A percentile compares a stretch with the other conserved stretches of the same genome.
Conservation (phyloP, 2,113 vertebrate genomes). For the Natator depressus region DNA sequence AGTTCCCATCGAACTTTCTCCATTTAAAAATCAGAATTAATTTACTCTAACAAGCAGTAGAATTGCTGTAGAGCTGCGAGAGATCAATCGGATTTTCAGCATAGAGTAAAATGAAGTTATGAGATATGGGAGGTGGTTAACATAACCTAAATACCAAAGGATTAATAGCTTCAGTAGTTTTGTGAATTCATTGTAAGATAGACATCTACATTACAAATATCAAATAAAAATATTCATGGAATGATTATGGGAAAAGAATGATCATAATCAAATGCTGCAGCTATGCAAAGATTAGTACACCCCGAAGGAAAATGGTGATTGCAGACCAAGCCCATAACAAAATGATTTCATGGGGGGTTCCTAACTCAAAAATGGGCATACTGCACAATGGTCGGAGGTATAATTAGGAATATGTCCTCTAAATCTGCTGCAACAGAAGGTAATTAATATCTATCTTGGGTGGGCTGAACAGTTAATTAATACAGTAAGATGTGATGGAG, state of each 20-base stretch:
- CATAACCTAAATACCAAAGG: slow-evolving; percentile 31
- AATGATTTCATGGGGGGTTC: background rate
- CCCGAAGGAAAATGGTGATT: background rate
- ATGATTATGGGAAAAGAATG: slow-evolving; percentile 42
- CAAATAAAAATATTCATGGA: background rate
- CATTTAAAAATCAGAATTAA: slow-evolving; percentile 29
- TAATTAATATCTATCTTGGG: slow-evolving; percentile 54
- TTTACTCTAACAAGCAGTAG: slow-evolving; percentile 20
- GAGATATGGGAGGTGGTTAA: slow-evolving; percentile 16
- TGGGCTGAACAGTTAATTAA: slow-evolving; percentile 45
- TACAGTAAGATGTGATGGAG: background rate
- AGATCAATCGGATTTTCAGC: slow-evolving; percentile 41
- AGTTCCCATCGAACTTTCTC: background rate
- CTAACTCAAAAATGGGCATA: slow-evolving; percentile 13
- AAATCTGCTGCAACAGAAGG: slow-evolving; percentile 48
- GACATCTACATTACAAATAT: slow-evolving; percentile 19
- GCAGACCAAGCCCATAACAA: background rate
- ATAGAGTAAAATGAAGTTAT: slow-evolving; percentile 44
- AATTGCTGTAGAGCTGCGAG: background rate
- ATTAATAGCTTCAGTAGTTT: slow-evolving; percentile 16
- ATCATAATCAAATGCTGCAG: slow-evolving; percentile 38
- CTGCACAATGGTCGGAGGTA: slow-evolving; percentile 21
- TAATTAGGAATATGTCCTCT: slow-evolving; percentile 49
- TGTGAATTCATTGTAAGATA: slow-evolving; percentile 12
- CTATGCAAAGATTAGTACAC: background rate